phyloP scores from a whole-genome alignment of 2,797 vertebrate species.

The Hoplostethus atlanticus region DNA sequence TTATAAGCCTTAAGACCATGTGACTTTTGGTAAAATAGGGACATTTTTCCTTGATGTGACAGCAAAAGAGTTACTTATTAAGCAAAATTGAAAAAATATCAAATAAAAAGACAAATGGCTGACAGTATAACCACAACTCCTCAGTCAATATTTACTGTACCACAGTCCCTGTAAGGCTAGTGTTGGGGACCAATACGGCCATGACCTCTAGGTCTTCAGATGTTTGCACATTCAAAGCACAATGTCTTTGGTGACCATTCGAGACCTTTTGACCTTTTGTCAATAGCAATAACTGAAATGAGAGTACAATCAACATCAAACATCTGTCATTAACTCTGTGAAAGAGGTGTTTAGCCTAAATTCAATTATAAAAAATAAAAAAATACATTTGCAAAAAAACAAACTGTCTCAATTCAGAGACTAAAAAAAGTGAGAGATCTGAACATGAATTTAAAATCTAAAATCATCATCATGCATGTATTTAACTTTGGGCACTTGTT shows the following conservation, averaged over 20 bases:
- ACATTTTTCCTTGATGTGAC: not conserved
- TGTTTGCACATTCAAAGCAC: slow-evolving; percentile 1
- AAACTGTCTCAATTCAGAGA: no score
- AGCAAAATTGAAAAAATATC: not conserved
- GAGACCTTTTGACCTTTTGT: not conserved
- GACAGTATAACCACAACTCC: not conserved
- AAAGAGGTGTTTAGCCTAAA: not conserved
- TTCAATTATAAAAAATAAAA: not conserved
- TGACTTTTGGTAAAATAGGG: no score
- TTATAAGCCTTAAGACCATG: slow-evolving; percentile 32
- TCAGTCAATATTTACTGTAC: not conserved
- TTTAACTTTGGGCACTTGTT: not conserved
- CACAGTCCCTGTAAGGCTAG: slow-evolving; percentile 1
- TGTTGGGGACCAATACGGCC: not conserved
- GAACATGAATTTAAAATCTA: not conserved
- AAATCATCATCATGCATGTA: no score
- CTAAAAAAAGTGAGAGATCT: no score
- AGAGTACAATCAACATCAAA: not conserved
- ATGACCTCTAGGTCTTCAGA: not conserved
- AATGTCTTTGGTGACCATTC: not conserved
- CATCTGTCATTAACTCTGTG: not conserved
- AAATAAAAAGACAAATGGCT: slow-evolving; percentile 12
- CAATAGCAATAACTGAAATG: not conserved
- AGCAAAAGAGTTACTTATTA: slow-evolving; percentile 41
- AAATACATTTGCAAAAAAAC: no score